These are phyloP conservation scores for Calameuta idolon DNA, from an alignment of 2,888 invertebrate species.

Conservation along the genomic window DNA sequence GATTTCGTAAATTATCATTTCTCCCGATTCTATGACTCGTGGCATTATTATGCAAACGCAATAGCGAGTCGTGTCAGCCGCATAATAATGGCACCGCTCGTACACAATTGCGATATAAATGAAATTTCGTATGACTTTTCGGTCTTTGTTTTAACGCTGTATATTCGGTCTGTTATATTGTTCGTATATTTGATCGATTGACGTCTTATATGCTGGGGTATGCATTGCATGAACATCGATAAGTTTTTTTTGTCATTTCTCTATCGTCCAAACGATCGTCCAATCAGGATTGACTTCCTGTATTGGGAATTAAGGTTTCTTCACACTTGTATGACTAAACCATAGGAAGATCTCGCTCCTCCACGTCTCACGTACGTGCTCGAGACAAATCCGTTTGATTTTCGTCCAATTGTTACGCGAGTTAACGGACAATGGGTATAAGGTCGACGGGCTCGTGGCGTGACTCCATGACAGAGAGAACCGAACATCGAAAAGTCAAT, in stretches of 20 bases:
- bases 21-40: not conserved
- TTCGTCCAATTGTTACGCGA: constrained; percentile 8
- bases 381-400: constrained; percentile 1
- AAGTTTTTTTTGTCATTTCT: not conserved
- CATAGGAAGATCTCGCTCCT: not conserved
- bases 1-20: not conserved
- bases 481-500: constrained; percentile 3
- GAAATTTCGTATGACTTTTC: not conserved
- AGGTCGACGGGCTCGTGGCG: constrained; percentile 2
- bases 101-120: not conserved
- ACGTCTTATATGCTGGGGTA: not conserved
- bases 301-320: not conserved
- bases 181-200: not conserved
- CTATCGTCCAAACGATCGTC: not conserved
- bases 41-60: not conserved
- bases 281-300: not conserved
- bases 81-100: not conserved
- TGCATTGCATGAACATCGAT: not conserved
- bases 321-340: not conserved
- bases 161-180: not conserved
- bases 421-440: constrained; percentile 7
- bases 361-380: not conserved
- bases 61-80: not conserved
- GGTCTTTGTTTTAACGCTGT: not conserved
- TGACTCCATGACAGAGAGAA: not conserved